Percentiles rank a stretch among this genome's conserved stretches.
Evolutionary conservation across 2,888 invertebrate species (phyloP).

Genomic region (Lordiphosa andalusiaca): DNA sequence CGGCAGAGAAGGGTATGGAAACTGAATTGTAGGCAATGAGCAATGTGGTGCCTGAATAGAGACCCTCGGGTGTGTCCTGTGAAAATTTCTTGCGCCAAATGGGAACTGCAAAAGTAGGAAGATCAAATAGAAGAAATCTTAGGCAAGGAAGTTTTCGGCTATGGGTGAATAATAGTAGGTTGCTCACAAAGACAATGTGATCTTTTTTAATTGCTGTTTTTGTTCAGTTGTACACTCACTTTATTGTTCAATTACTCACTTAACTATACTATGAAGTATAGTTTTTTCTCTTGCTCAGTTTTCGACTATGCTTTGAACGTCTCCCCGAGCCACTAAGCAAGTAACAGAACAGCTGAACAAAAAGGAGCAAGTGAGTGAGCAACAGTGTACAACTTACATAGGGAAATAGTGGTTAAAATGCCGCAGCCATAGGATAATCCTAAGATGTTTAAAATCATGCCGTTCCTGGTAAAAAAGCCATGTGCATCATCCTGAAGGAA

Average conservation of each 20-base stretch:
- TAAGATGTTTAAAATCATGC: constrained; percentile 79
- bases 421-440: constrained; percentile 79
- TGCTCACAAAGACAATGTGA: no score
- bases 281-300: no score
- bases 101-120: constrained; percentile 83
- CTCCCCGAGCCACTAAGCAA: no score
- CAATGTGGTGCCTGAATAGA: constrained; percentile 92
- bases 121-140: neutral
- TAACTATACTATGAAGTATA: no score
- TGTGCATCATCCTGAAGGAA: constrained; percentile 77
- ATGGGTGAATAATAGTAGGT: no score
- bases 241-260: no score
- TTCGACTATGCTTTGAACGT: no score
- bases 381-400: constrained; percentile 65
- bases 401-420: constrained; percentile 77
- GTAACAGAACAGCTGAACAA: no score
- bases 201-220: no score
- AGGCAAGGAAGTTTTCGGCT: constrained; percentile 8
- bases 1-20: constrained; percentile 90
- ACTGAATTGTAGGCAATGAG: constrained; percentile 90
- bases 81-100: constrained; percentile 94
- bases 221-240: no score
- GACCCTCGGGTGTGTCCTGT: constrained; percentile 93
- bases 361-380: no score
- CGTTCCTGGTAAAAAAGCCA: constrained; percentile 79